phyloP scores from a whole-genome alignment of 1,140 invertebrate species.

The Ceratosolen solmsi region DNA sequence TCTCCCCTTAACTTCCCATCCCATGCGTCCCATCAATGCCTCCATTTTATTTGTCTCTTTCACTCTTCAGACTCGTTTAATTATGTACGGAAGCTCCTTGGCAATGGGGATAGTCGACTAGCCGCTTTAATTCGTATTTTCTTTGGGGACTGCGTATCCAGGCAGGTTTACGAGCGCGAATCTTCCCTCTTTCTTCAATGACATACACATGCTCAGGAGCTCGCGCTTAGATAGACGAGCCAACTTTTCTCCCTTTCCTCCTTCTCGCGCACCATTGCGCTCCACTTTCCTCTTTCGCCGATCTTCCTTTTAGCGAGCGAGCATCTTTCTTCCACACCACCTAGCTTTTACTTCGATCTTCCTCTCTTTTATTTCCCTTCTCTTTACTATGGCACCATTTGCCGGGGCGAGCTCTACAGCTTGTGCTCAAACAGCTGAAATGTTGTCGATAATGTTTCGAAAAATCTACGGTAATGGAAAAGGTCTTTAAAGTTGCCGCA shows the following conservation, averaged over 20 bases:
- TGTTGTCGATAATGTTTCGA: constrained; percentile 41
- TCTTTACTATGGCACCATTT: constrained; percentile 9
- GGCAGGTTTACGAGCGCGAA: constrained; percentile 67
- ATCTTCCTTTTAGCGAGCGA: constrained; percentile 17
- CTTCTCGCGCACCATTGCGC: constrained; percentile 20
- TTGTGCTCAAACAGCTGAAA: constrained; percentile 22
- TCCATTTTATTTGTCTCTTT: background rate
- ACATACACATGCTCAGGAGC: no score
- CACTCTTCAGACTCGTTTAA: constrained; percentile 3
- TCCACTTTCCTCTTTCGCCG: constrained; percentile 26
- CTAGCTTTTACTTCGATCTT: constrained; percentile 43
- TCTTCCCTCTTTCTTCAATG: constrained; percentile 53
- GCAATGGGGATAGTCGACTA: constrained; percentile 28
- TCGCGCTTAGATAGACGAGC: constrained; percentile 47
- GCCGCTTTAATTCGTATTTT: constrained; percentile 69
- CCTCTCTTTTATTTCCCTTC: constrained; percentile 51
- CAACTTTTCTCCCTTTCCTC: constrained; percentile 45
- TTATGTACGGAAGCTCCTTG: constrained; percentile 28
- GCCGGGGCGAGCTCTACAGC: background rate
- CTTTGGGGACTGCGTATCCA: constrained; percentile 64
- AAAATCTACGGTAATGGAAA: constrained; percentile 37
- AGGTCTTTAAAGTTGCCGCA: constrained; percentile 18
- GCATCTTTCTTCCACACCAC: constrained; percentile 52
- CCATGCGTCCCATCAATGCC: background rate
- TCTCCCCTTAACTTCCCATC: background rate